Evolutionary conservation across 2,888 invertebrate species (phyloP).

Genomic region (Orthonevra nobilis): DNA sequence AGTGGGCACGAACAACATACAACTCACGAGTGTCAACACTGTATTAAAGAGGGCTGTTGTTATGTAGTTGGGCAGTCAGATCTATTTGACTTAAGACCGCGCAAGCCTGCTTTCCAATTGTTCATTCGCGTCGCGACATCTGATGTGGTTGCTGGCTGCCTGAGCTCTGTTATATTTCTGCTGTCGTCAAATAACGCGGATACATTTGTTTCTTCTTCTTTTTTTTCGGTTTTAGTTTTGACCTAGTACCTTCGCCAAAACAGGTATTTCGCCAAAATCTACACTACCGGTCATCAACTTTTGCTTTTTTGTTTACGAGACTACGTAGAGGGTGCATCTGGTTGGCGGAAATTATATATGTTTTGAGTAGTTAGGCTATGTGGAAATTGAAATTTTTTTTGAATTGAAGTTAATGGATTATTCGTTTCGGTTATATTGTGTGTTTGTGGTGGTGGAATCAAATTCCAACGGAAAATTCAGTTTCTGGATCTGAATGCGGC

Average conservation of each 20-base stretch:
- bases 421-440: background rate
- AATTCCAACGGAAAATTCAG: background rate
- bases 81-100: too few relatives aligned
- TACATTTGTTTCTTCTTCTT: too few relatives aligned
- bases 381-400: background rate
- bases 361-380: conserved; percentile 1
- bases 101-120: conserved; percentile 24
- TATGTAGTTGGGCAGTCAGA: too few relatives aligned
- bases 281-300: background rate
- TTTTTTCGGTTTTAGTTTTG: background rate
- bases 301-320: background rate
- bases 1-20: too few relatives aligned
- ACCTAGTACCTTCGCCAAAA: background rate
- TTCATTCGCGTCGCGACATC: conserved; percentile 53
- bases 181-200: conserved; percentile 2
- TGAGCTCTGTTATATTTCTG: background rate
- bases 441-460: background rate
- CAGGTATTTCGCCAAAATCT: background rate
- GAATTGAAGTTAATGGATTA: conserved; percentile 8
- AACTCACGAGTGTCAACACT: too few relatives aligned
- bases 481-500: background rate
- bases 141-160: conserved; percentile 13
- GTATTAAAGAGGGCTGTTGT: too few relatives aligned
- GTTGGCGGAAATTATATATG: conserved; percentile 1
- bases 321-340: background rate